Base-by-base conservation (phyloP, 2,888 invertebrate genomes). In the Meteorus cinctellus region DNA sequence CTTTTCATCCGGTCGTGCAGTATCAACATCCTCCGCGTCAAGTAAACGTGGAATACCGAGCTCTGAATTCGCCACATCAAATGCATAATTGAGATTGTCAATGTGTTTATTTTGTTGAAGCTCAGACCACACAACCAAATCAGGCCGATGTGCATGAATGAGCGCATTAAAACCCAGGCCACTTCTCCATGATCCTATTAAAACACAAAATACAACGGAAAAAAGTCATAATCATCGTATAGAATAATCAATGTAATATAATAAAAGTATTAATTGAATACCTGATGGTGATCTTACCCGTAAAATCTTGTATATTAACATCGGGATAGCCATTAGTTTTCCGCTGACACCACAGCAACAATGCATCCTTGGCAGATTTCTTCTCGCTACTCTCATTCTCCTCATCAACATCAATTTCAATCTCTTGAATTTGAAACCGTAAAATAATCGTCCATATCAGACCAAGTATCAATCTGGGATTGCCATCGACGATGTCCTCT, bases 381-480 rank as follows among this genome's bases (percentile, higher is more conserved):
- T 98, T 98, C 91, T 99, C 98, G 36, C 97, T 97, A 81, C 97
- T 97, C 89, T 96, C 98, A 88, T 97, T 97, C 87, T 97, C 97
- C 91, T 98, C 97, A 88, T 97, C 97, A 89, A 97, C 97, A 90
- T 98, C 97, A 84, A 98, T 98, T 91, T 97, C 98, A 85, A 98
- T 98, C 92, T 98, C 98, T 90, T 98, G 98, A 85, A 99, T 99
- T 93, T 99, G 98, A 92, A 99, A 99, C 79, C 99, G 92, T 82
- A 99, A 92, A 91, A 99, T 99, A 87, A 99, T 99, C 78, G 99
- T 99, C 99, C 99, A 99, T 83, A 99, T 98, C 72, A 99, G 93
- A 84, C 99, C 99, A 81, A 99, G 94, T 89, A 99, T 99, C 81
- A 99, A 93, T 69, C 98, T 93, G 62, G 97, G 98, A 92, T 99